A percentile compares a stretch with the other conserved stretches of the same genome.
phyloP scores from a whole-genome alignment of 2,888 invertebrate genomes.

The Lycocerus yunnanus region DNA sequence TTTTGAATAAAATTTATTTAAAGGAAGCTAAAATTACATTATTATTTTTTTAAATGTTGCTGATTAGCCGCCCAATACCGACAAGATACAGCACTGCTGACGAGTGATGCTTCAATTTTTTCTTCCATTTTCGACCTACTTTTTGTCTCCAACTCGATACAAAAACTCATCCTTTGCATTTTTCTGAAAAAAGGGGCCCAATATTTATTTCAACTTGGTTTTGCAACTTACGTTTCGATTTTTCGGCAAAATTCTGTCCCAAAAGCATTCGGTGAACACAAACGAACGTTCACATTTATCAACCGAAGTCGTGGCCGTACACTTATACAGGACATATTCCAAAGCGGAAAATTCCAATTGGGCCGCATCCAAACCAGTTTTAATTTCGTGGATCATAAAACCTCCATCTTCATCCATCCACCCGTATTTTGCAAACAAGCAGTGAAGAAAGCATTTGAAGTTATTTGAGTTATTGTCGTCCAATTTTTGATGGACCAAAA shows the following conservation, averaged over 20 bases:
- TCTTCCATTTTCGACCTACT: neutral
- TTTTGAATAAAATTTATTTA: no score
- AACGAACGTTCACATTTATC: slow-evolving; percentile 51
- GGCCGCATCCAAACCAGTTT: slow-evolving; percentile 45
- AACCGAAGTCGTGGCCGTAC: slow-evolving; percentile 47
- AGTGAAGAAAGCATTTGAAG: slow-evolving; percentile 53
- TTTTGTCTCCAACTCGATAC: neutral
- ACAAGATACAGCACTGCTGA: neutral
- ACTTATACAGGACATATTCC: slow-evolving; percentile 49
- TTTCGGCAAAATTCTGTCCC: slow-evolving; percentile 49
- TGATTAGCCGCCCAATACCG: neutral
- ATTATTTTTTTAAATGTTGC: no score
- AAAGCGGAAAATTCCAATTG: slow-evolving; percentile 44
- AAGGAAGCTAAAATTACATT: no score
- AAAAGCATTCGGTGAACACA: slow-evolving; percentile 52
- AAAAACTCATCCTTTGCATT: neutral
- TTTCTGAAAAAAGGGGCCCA: neutral
- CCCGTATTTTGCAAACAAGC: slow-evolving; percentile 51
- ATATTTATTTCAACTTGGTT: no score
- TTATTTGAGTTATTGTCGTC: slow-evolving; percentile 39
- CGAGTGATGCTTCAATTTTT: neutral
- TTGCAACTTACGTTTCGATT: neutral
- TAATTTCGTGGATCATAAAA: slow-evolving; percentile 50
- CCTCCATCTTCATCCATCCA: slow-evolving; percentile 55
- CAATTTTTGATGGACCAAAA: slow-evolving; percentile 50